A percentile compares a stretch with the other conserved stretches of the same genome.
phyloP scores from a whole-genome alignment of 2,113 vertebrate species.

The Crocuta crocuta region DNA sequence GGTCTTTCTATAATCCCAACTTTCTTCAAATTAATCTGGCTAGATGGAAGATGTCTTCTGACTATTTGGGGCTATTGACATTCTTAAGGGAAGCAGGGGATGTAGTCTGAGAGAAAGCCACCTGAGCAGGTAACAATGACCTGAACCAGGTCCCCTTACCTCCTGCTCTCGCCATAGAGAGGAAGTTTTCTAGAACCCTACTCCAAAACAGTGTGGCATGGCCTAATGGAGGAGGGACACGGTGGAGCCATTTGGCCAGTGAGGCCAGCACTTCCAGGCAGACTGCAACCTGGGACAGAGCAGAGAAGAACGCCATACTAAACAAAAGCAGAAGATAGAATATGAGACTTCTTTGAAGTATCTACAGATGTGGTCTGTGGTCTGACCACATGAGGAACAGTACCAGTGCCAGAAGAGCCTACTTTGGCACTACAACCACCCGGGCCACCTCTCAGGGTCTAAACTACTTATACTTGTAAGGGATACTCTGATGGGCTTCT shows the following conservation, averaged over 20 bases:
- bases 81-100: background rate
- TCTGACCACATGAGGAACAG: background rate
- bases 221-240: background rate
- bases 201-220: accelerated
- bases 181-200: too few species aligned
- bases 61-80: background rate
- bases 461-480: background rate
- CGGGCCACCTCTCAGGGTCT: background rate
- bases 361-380: background rate
- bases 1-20: background rate
- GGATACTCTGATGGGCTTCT: too few species aligned
- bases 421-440: accelerated
- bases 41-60: background rate
- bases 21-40: background rate
- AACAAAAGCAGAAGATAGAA: background rate
- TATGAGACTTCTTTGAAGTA: background rate
- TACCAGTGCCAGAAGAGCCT: background rate
- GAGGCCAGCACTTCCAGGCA: background rate
- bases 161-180: background rate
- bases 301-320: background rate
- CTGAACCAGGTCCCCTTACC: background rate
- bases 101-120: background rate
- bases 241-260: background rate
- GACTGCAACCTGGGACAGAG: background rate
- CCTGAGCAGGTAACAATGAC: background rate